These are phyloP conservation scores for Neolamprologus hecqui DNA, from an alignment of 2,113 vertebrate species.

Conservation along the genomic window DNA sequence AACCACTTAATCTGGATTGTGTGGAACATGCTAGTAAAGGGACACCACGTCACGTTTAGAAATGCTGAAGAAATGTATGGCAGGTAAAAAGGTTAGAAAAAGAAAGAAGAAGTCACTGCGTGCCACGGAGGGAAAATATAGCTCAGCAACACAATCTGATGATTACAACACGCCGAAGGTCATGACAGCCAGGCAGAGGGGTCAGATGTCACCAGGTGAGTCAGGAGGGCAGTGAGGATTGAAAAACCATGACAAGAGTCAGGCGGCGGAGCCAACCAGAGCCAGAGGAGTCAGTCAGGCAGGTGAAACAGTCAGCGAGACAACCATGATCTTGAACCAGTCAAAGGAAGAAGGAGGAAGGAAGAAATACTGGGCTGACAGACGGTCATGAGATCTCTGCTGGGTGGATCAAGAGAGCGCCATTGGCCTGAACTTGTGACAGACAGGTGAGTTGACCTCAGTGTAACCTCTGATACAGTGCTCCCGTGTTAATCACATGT, in stretches of 20 bases:
- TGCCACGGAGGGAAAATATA: background rate
- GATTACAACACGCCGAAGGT: background rate
- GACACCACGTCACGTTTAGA: background rate
- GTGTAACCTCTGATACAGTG: constrained; percentile 3
- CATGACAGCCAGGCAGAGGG: constrained; percentile 25
- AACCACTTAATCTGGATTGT: background rate
- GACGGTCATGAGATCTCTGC: constrained; percentile 1
- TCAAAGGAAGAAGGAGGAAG: background rate
- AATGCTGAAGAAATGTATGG: background rate
- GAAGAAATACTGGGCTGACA: background rate
- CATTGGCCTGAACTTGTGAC: background rate
- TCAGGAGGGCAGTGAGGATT: constrained; percentile 36
- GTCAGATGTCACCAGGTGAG: constrained; percentile 17
- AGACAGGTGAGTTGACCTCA: constrained; percentile 22
- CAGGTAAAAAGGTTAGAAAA: background rate
- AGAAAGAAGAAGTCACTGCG: background rate
- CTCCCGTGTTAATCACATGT: background rate
- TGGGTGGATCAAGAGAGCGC: constrained; percentile 9
- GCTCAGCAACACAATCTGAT: background rate
- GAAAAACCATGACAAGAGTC: constrained; percentile 11
- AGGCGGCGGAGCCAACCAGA: constrained; percentile 7
- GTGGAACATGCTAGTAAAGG: background rate
- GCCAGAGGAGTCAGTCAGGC: constrained; percentile 33
- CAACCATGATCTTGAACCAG: constrained; percentile 26
- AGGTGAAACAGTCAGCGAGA: constrained; percentile 17